Evolutionary conservation across 2,113 vertebrate genomes (phyloP), one percentile per base, ranked within the genome.

Genomic region (Mustelus asterias): DNA sequence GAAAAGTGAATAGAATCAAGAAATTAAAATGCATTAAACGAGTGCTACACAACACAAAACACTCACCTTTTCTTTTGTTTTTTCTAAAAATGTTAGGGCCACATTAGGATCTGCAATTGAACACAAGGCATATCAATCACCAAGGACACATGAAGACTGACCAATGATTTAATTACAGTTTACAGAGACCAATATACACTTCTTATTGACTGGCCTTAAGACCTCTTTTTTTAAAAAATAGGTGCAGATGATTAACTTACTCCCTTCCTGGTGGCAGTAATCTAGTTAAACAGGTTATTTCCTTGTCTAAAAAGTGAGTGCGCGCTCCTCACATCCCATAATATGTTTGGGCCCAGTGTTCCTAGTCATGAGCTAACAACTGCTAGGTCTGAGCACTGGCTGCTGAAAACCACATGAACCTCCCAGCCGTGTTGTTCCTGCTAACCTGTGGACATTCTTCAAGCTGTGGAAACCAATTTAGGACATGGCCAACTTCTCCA

Each of bases 71-170:
- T 99, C 99, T 67, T 98, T 98, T 69, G 99, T 99, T 97, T 99
- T 99, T 96, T 99, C 99, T 95, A 99, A 98, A 95, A 99, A 99
- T 22, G 97, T 98, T 37, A 99, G 98, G 94, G 99, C 99, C 96
- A 98, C 98, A 0, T 97, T 99, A 44, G 99, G 99, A 97, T 99
- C 99, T 99, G 96, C 0, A 96, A 65, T 0, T n/a, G 67, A 58
- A 44, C 18, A 83, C 16, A 83, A 96, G 92, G 72, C n/a, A 13
- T 4, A 54, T 0, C 44, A 72, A 54, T 0, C 67, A 95, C 26
- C 41, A 37, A 10, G 41, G 20, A 70, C 9, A 37, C 9, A 18
- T 6, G 48, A 60, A 67, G 6, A 67, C 33, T 37, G 22, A 72
- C 14, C 14, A 63, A 8, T 18, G 5, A 65, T 37, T n/a, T 33